Evolutionary conservation across 2,113 vertebrate species (phyloP).

Genomic region (Limanda limanda): DNA sequence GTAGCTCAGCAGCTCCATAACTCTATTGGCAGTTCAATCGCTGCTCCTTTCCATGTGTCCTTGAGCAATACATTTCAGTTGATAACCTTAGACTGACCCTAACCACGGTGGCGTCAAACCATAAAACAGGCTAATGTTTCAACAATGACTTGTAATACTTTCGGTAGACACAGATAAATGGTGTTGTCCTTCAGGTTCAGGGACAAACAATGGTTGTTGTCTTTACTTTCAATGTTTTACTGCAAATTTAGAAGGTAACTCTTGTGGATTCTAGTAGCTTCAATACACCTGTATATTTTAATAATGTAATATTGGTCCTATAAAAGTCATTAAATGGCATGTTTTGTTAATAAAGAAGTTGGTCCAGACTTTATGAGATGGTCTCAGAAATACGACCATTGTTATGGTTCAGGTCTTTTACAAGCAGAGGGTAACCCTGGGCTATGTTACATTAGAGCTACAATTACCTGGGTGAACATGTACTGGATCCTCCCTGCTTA

Average conservation of each 20-base stretch:
- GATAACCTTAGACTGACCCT: neutral
- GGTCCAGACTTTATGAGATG: conserved; percentile 21
- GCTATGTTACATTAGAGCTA: conserved; percentile 48
- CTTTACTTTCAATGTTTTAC: neutral
- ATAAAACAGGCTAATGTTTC: neutral
- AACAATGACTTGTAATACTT: neutral
- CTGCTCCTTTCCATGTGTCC: neutral
- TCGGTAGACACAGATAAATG: neutral
- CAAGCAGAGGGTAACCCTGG: conserved; percentile 47
- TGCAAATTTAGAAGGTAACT: too few relatives aligned
- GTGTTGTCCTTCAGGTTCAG: neutral
- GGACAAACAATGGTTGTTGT: neutral
- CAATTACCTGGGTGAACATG: conserved; percentile 63
- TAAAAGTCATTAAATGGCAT: neutral
- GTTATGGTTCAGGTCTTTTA: conserved; percentile 53
- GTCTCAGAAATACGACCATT: conserved; percentile 18
- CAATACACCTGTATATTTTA: too few relatives aligned
- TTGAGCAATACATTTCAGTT: neutral
- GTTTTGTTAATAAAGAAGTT: conserved; percentile 4
- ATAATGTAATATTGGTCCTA: too few relatives aligned
- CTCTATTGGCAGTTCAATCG: conserved; percentile 6
- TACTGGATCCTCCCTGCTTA: conserved; percentile 29
- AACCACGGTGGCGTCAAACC: neutral
- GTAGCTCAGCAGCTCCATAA: neutral
- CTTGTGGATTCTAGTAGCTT: too few relatives aligned